Percentiles rank a stretch among this genome's conserved stretches.
phyloP scores from a whole-genome alignment of 2,113 vertebrate genomes.

The Theropithecus gelada region DNA sequence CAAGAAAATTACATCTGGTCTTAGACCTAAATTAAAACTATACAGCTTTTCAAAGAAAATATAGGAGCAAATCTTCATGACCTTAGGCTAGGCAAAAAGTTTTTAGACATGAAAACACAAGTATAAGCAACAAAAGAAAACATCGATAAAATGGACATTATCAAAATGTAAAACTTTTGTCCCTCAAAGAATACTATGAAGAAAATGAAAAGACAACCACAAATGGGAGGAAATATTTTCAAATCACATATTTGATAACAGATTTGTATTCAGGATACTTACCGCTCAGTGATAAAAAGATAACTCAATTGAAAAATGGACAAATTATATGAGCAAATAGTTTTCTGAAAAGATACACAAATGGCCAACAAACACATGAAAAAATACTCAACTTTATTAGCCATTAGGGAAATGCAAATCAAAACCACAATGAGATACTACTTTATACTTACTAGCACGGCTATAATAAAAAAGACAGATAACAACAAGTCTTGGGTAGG shows the following conservation, averaged over 20 bases:
- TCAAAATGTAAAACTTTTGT: background rate
- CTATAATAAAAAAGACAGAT: background rate
- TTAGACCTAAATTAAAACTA: background rate
- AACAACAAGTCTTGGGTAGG: background rate
- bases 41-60: background rate
- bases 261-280: background rate
- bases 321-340: background rate
- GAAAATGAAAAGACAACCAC: background rate
- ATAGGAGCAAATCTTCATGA: background rate
- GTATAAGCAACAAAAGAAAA: background rate
- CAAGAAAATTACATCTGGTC: background rate
- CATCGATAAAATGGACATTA: background rate
- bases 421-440: background rate
- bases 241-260: background rate
- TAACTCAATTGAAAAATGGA: background rate
- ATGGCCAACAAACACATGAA: background rate
- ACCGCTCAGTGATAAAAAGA: background rate
- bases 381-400: background rate
- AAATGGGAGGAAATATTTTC: background rate
- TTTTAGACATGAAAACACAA: background rate
- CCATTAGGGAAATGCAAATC: background rate
- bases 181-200: background rate
- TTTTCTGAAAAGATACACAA: background rate
- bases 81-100: background rate
- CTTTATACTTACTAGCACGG: background rate